Conservation (phyloP, 2,797 vertebrate species). For the Lindbergichthys nudifrons region DNA sequence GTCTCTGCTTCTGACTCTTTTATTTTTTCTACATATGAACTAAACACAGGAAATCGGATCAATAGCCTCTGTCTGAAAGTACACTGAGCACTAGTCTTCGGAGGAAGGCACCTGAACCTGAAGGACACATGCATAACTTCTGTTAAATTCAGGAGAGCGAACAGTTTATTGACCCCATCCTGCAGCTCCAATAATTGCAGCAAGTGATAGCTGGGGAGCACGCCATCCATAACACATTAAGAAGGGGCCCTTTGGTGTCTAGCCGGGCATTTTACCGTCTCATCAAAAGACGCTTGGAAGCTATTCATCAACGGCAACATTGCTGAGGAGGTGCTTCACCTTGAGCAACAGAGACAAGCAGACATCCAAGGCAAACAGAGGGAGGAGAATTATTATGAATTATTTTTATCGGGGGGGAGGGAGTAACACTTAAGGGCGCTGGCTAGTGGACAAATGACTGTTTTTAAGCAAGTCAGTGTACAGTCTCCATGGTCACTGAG, state of each 20-base stretch:
- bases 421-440: slow-evolving; percentile 3
- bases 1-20: slow-evolving; percentile 1
- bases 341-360: slow-evolving; percentile 32
- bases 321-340: slow-evolving; percentile 42
- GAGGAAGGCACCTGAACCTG: slow-evolving; percentile 23
- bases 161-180: slow-evolving; percentile 49
- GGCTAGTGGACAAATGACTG: slow-evolving; percentile 27
- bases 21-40: not conserved
- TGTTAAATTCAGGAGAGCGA: slow-evolving; percentile 28
- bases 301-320: slow-evolving; percentile 55
- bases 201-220: slow-evolving; percentile 32
- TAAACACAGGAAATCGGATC: slow-evolving; percentile 11
- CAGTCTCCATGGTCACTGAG: slow-evolving; percentile 15
- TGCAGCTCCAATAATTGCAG: slow-evolving; percentile 44
- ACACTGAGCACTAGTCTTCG: not conserved
- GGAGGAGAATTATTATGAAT: slow-evolving; percentile 30
- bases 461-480: slow-evolving; percentile 19
- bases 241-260: slow-evolving; percentile 43
- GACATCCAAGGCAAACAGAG: slow-evolving; percentile 33
- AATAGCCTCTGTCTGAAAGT: slow-evolving; percentile 7
- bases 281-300: slow-evolving; percentile 52
- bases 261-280: slow-evolving; percentile 53
- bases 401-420: slow-evolving; percentile 34
- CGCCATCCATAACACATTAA: slow-evolving; percentile 57
- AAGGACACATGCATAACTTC: slow-evolving; percentile 56